Evolutionary conservation across 2,113 vertebrate genomes (phyloP).

Genomic region (Calidris pugnax): DNA sequence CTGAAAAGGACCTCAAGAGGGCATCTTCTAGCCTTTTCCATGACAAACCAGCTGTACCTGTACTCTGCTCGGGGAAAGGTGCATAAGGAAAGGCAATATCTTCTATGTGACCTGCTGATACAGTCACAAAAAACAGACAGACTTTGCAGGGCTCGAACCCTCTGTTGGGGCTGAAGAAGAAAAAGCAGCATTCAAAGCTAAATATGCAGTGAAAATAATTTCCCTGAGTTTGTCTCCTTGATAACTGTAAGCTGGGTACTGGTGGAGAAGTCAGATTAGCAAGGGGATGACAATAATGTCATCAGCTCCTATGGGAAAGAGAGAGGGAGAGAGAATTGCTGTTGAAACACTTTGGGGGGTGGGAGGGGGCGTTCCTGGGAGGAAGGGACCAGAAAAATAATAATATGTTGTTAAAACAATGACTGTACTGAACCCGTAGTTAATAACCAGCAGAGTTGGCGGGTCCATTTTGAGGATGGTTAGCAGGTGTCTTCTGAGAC

Average conservation of each 20-base stretch:
- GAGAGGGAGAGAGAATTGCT: neutral
- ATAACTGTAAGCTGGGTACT: neutral
- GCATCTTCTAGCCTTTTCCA: conserved; percentile 52
- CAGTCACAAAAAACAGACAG: neutral
- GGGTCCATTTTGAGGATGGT: neutral
- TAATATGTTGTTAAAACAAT: neutral
- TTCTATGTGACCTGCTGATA: neutral
- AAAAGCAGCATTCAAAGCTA: neutral
- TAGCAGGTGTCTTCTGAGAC: conserved; percentile 6
- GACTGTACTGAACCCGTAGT: rapidly evolving
- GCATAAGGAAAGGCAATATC: neutral
- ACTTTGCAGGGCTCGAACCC: neutral
- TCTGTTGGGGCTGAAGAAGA: neutral
- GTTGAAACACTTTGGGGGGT: neutral
- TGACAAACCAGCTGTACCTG: conserved; percentile 14
- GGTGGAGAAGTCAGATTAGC: neutral
- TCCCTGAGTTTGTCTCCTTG: neutral
- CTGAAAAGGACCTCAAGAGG: conserved; percentile 65
- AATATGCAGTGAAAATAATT: neutral
- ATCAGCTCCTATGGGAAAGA: neutral
- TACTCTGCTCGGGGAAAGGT: neutral
- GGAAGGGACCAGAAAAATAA: neutral
- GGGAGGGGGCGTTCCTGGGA: neutral
- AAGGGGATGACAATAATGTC: neutral
- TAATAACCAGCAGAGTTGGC: neutral